Evolutionary conservation across 2,888 invertebrate genomes (phyloP).

Genomic region (Embidobia sp.): DNA sequence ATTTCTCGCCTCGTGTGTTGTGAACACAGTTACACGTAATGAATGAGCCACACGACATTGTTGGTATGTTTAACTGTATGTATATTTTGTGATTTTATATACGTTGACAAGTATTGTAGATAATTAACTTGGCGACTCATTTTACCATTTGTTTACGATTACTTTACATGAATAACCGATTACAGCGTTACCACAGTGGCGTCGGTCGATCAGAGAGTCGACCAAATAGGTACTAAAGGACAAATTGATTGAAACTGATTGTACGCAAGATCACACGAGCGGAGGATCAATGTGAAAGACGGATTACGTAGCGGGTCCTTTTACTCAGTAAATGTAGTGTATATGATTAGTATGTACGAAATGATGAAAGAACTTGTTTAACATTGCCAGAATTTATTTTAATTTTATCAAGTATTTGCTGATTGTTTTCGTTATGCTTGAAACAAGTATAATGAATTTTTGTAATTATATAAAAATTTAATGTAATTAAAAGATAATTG

Average conservation of each 20-base stretch:
- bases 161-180: conserved; percentile 71
- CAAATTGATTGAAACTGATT: no score
- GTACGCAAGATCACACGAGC: conserved; percentile 42
- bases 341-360: conserved; percentile 53
- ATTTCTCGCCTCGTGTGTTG: no score
- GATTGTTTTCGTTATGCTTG: conserved; percentile 64
- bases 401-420: conserved; percentile 60
- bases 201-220: conserved; percentile 64
- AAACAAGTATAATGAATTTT: conserved; percentile 59
- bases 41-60: conserved; percentile 67
- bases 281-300: not conserved
- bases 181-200: conserved; percentile 70
- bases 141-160: conserved; percentile 72
- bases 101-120: conserved; percentile 80
- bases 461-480: conserved; percentile 62
- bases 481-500: conserved; percentile 61
- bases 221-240: conserved; percentile 74
- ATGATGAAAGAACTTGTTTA: conserved; percentile 58
- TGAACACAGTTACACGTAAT: no score
- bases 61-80: conserved; percentile 75
- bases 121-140: conserved; percentile 80
- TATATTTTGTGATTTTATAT: conserved; percentile 82
- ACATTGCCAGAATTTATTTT: conserved; percentile 63
- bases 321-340: conserved; percentile 59
- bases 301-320: conserved; percentile 9